Conservation (phyloP, 1,140 invertebrate species). For the Probaryconus sp. region DNA sequence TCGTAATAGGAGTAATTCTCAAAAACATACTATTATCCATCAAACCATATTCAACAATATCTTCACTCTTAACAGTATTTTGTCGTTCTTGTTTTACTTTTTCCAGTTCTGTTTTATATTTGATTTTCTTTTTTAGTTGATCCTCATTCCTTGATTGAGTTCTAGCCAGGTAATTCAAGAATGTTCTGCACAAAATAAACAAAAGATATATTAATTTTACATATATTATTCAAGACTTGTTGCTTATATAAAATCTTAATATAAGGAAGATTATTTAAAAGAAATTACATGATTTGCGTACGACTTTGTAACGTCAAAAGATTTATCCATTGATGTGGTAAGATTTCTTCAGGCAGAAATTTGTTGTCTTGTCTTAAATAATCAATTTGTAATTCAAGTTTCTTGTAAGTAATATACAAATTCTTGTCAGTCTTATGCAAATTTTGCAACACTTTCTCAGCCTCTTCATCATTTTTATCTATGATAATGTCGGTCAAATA, state of each 20-base stretch:
- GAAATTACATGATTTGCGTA: conserved; percentile 73
- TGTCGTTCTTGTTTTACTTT: conserved; percentile 68
- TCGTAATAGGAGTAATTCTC: conserved; percentile 82
- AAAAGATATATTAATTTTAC: too few species aligned
- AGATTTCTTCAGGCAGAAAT: conserved; percentile 78
- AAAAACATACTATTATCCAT: conserved; percentile 82
- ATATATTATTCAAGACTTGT: too few species aligned
- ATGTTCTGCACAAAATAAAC: background rate
- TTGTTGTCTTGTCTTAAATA: conserved; percentile 77
- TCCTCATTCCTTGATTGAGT: too few species aligned
- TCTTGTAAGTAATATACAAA: conserved; percentile 74
- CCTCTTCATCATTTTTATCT: conserved; percentile 38
- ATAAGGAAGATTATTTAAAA: too few species aligned
- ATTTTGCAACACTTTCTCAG: conserved; percentile 54
- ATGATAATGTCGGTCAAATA: conserved; percentile 21
- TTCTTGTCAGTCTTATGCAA: conserved; percentile 70
- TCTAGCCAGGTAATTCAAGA: background rate
- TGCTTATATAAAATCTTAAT: too few species aligned
- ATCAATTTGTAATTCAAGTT: conserved; percentile 78
- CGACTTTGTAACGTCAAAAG: conserved; percentile 77
- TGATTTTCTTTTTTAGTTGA: conserved; percentile 53
- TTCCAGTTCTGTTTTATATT: conserved; percentile 65
- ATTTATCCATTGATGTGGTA: conserved; percentile 80
- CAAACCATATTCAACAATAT: too few species aligned
- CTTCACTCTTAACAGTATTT: conserved; percentile 17